Conservation (phyloP, 2,888 invertebrate genomes). For the Plemyria rubiginata region DNA sequence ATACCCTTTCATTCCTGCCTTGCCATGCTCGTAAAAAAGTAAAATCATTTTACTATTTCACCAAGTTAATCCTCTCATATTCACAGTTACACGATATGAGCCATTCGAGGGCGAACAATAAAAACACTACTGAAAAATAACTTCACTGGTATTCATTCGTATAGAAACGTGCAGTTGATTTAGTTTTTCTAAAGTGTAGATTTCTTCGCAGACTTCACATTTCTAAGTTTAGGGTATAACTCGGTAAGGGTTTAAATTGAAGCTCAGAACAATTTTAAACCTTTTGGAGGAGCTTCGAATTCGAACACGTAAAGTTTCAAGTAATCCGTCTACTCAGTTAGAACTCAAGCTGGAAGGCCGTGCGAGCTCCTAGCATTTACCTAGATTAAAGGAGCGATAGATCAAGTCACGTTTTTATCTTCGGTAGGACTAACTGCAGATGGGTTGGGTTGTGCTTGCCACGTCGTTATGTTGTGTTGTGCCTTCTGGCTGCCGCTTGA, state of each 20-base stretch:
- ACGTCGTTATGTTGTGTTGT: slow-evolving; percentile 40
- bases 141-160: slow-evolving; percentile 40
- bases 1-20: slow-evolving; percentile 27
- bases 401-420: slow-evolving; percentile 60
- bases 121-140: slow-evolving; percentile 49
- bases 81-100: slow-evolving; percentile 26
- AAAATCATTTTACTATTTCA: slow-evolving; percentile 36
- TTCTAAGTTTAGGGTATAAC: slow-evolving; percentile 3
- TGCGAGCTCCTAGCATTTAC: slow-evolving; percentile 32
- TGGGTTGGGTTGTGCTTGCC: slow-evolving; percentile 31
- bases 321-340: slow-evolving; percentile 14
- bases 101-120: slow-evolving; percentile 36
- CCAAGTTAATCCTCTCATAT: slow-evolving; percentile 28
- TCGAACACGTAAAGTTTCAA: slow-evolving; percentile 11
- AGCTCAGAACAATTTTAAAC: slow-evolving; percentile 16
- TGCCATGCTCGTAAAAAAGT: slow-evolving; percentile 27
- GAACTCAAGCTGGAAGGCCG: slow-evolving; percentile 18
- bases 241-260: slow-evolving; percentile 16
- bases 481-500: slow-evolving; percentile 42
- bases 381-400: slow-evolving; percentile 51
- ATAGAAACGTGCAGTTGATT: slow-evolving; percentile 47
- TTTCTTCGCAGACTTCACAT: slow-evolving; percentile 16
- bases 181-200: slow-evolving; percentile 42
- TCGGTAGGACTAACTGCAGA: slow-evolving; percentile 34
- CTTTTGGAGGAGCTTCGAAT: slow-evolving; percentile 3